Base-by-base conservation (phyloP, 2,797 vertebrate genomes). In the Crenuchus spilurus region DNA sequence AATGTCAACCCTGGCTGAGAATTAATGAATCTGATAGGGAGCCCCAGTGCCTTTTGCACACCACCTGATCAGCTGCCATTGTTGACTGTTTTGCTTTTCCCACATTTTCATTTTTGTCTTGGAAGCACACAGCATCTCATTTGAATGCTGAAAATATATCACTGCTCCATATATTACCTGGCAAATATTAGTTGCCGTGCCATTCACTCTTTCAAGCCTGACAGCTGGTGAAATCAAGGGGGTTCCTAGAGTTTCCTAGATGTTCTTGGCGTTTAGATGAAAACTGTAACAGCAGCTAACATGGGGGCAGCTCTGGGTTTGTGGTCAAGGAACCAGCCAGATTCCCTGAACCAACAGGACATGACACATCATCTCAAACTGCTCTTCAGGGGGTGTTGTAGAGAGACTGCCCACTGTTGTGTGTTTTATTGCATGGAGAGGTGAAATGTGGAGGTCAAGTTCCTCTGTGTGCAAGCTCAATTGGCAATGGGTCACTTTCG, bases 11-110 rank as follows among this genome's bases (percentile, higher is more conserved):
- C 78, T 60, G 33, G 83, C 82, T 28, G 70, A 86, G 89, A 90
- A 91, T 88, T 89, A 92, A 91, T 91, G 90, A 92, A 92, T 90
- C 84, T 91, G 90, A 92, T 90, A 79, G 86, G 78, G 82, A 86
- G 86, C 86, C 83, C 75, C 81, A 79, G 84, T 87, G 86, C 87
- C 82, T 80, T 48, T 76, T 37, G 46, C 49, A 82, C 24, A 84
- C 86, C 20, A 82, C 84, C 86, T 88, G 88, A 91, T 92, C 88
- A 90, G 89, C 89, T 82, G 82, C 80, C 82, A 83, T 83, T 86
- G 87, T 88, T 57, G 61, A 18, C 20, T 6, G 31, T 70, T 70
- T 71, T 74, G n/a, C 33, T 41, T 74, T 61, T 54, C 35, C 24
- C 42, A 48, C 30, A 42, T 74, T 22, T 63, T 67, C 65, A 22